These are phyloP conservation scores for Eupristina koningsbergeri DNA, from an alignment of 1,140 invertebrate species.

Conservation along the genomic window DNA sequence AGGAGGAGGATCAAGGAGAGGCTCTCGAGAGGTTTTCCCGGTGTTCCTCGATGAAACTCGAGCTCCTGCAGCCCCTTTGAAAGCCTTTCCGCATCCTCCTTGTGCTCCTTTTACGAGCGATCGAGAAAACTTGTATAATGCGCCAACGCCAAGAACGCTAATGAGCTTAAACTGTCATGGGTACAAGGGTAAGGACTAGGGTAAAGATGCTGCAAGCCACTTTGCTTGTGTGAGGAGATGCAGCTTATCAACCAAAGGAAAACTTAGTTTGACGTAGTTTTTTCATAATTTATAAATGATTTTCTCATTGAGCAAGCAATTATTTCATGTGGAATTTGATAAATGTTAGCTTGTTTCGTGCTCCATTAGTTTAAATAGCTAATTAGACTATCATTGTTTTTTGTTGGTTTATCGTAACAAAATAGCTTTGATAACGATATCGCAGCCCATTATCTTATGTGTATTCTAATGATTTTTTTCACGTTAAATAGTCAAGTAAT, in stretches of 20 bases:
- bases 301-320: no score
- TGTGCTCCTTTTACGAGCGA: not conserved
- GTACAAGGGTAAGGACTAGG: not conserved
- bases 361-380: not conserved
- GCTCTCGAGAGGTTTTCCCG: not conserved
- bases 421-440: not conserved
- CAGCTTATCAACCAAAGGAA: no score
- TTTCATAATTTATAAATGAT: no score
- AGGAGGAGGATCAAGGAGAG: not conserved
- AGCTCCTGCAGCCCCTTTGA: not conserved
- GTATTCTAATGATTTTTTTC: not conserved
- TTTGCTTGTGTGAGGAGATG: no score
- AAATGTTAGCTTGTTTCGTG: not conserved
- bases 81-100: not conserved
- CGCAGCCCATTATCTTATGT: not conserved
- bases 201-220: no score
- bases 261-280: no score
- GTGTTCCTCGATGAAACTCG: not conserved
- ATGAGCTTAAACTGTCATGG: not conserved
- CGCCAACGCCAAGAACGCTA: conserved; percentile 8
- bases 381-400: not conserved
- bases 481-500: not conserved
- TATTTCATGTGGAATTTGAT: not conserved
- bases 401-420: not conserved
- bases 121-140: conserved; percentile 19